Evolutionary conservation across 64 coral and sea anemone species (phyloP).

Genomic region (Montipora foliosa): DNA sequence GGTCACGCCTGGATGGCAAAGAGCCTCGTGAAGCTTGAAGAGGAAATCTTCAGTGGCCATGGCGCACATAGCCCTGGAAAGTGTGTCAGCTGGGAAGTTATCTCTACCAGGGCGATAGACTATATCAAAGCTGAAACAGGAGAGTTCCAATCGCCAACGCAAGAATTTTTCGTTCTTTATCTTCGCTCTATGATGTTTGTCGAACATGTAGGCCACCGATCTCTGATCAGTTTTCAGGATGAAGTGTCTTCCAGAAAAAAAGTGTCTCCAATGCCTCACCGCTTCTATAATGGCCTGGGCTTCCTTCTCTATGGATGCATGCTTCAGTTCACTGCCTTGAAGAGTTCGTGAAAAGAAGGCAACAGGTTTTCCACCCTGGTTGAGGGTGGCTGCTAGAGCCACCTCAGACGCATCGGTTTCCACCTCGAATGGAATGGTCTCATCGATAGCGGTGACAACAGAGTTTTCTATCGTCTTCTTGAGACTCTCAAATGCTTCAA

Average conservation of each 20-base stretch:
- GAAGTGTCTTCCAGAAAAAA: constrained; percentile 71
- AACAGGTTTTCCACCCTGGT: constrained; percentile 68
- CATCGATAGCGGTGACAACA: constrained; percentile 68
- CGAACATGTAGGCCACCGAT: constrained; percentile 72
- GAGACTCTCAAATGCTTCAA: constrained; percentile 50
- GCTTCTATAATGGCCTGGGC: constrained; percentile 79
- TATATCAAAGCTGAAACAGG: constrained; percentile 63
- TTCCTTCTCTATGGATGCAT: constrained; percentile 61
- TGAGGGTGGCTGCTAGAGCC: constrained; percentile 76
- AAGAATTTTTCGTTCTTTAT: constrained; percentile 77
- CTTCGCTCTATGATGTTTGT: constrained; percentile 44
- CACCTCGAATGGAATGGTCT: constrained; percentile 73
- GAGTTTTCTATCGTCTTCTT: constrained; percentile 72
- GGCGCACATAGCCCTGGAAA: constrained; percentile 61
- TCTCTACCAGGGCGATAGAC: constrained; percentile 60
- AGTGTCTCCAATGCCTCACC: constrained; percentile 68
- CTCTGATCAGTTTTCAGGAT: constrained; percentile 70
- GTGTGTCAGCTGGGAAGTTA: constrained; percentile 39
- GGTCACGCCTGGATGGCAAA: too few species aligned
- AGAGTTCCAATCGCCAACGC: constrained; percentile 69
- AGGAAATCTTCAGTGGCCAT: not conserved
- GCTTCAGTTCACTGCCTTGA: constrained; percentile 69
- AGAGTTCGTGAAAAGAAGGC: constrained; percentile 69
- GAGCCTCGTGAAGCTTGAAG: not conserved
- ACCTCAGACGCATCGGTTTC: constrained; percentile 76